phyloP scores from a whole-genome alignment of 2,888 invertebrate genomes.

The Drosophila mimetica region DNA sequence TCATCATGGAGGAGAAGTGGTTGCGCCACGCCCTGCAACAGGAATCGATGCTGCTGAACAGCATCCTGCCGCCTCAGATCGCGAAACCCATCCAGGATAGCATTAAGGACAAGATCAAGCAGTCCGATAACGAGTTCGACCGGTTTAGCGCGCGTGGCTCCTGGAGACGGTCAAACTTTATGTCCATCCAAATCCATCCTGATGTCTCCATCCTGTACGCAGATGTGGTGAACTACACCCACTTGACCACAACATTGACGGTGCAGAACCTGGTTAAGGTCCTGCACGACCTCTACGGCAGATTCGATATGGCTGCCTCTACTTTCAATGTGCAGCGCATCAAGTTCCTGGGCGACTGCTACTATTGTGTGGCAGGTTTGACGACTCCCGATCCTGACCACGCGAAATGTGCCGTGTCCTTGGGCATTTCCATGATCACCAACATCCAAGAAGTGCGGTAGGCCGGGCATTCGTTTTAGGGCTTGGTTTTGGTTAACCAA shows the following conservation, averaged over 20 bases:
- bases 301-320: constrained; percentile 95
- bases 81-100: constrained; percentile 87
- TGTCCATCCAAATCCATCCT: constrained; percentile 92
- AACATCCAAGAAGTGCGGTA: constrained; percentile 88
- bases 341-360: constrained; percentile 97
- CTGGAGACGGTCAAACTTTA: constrained; percentile 1
- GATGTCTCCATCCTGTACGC: constrained; percentile 96
- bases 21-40: constrained; percentile 38
- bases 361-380: constrained; percentile 95
- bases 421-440: constrained; percentile 96
- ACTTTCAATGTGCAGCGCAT: constrained; percentile 91
- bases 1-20: constrained; percentile 81
- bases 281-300: constrained; percentile 94
- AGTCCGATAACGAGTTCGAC: neutral
- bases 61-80: constrained; percentile 94
- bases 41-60: constrained; percentile 87
- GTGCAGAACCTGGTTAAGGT: constrained; percentile 93
- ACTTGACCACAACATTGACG: constrained; percentile 89
- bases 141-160: neutral
- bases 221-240: constrained; percentile 96
- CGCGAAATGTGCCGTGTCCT: constrained; percentile 94
- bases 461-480: neutral
- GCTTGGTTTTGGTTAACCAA: fast-evolving
- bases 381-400: constrained; percentile 91
- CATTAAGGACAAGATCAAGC: constrained; percentile 83